Evolutionary conservation across 2,113 vertebrate genomes (phyloP).

Genomic region (Tympanuchus pallidicinctus): DNA sequence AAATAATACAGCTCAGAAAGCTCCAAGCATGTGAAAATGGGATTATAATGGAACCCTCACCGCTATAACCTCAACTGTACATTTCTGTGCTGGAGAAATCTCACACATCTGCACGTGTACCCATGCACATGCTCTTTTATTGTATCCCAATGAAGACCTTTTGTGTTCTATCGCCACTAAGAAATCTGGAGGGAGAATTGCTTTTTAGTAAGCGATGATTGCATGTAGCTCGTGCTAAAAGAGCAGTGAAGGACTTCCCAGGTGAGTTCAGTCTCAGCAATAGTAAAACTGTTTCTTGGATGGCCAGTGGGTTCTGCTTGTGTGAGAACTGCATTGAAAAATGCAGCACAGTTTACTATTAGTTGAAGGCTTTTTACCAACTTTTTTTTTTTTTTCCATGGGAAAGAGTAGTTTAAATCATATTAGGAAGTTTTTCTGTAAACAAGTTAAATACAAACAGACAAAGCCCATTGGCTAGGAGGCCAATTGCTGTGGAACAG

Average conservation of each 20-base stretch:
- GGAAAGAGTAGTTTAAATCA: not conserved
- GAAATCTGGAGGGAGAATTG: not conserved
- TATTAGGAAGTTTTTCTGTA: conserved; percentile 4
- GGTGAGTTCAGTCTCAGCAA: not conserved
- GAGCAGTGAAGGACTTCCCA: not conserved
- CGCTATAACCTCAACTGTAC: conserved; percentile 6
- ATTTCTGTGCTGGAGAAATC: conserved; percentile 22
- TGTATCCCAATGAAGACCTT: not conserved
- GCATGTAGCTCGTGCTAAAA: not conserved
- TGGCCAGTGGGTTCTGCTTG: not conserved
- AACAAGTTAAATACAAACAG: not conserved
- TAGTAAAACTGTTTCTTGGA: not conserved
- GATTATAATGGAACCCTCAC: conserved; percentile 34
- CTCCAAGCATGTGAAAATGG: not conserved
- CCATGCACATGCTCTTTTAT: not conserved
- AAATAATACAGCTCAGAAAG: conserved; percentile 39
- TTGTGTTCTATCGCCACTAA: not conserved
- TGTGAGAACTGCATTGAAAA: not conserved
- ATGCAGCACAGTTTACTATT: not conserved
- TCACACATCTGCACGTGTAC: not conserved
- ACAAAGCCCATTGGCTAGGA: not conserved
- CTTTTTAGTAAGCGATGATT: not conserved
- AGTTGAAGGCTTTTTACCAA: not conserved
- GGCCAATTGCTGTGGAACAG: not conserved
- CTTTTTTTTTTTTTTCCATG: not conserved